Conservation (phyloP, 2,888 invertebrate species). For the Sturmia bella region DNA sequence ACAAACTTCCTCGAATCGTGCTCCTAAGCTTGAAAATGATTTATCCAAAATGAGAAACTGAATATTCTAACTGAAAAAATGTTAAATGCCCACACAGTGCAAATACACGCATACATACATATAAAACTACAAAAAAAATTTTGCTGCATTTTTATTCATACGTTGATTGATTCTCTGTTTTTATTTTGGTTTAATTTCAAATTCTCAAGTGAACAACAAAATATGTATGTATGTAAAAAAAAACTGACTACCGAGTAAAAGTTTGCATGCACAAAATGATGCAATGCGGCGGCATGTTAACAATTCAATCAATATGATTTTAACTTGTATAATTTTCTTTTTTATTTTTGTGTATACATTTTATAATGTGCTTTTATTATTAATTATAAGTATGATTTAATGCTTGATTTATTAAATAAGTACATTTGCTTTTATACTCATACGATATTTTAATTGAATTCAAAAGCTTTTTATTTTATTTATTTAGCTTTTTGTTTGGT, state of each 20-base stretch:
- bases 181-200: slow-evolving; percentile 28
- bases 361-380: not conserved
- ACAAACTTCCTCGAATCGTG: no score
- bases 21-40: no score
- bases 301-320: slow-evolving; percentile 51
- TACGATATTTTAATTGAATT: slow-evolving; percentile 13
- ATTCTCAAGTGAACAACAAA: slow-evolving; percentile 8
- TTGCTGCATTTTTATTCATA: slow-evolving; percentile 19
- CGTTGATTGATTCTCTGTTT: slow-evolving; percentile 20
- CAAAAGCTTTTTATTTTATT: no score
- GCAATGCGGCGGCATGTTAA: slow-evolving; percentile 42
- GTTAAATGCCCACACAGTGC: no score
- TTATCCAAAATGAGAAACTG: no score
- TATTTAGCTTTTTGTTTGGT: not conserved
- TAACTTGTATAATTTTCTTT: not conserved
- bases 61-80: no score
- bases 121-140: slow-evolving; percentile 8
- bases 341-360: slow-evolving; percentile 3
- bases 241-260: slow-evolving; percentile 16
- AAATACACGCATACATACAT: not conserved
- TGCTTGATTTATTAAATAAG: slow-evolving; percentile 9
- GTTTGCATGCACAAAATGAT: slow-evolving; percentile 11
- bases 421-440: not conserved
- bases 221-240: not conserved
- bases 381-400: slow-evolving; percentile 46